These are phyloP conservation scores for Cheumatopsyche charites DNA, from an alignment of 1,140 invertebrate genomes.

Conservation along the genomic window DNA sequence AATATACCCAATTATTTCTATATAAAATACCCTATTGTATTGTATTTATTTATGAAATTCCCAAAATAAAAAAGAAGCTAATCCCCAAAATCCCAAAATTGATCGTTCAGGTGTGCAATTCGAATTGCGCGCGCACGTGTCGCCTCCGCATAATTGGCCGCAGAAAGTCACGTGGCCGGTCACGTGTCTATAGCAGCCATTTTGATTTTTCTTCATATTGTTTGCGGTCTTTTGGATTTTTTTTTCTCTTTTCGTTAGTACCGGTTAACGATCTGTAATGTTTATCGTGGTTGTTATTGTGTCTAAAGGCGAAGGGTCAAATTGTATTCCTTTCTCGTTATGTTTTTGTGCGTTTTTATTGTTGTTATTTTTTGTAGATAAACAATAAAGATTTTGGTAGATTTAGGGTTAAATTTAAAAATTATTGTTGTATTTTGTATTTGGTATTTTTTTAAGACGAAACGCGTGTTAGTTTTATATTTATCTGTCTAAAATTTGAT, in stretches of 20 bases:
- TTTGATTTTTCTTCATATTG: neutral
- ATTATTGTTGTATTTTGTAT: too few relatives aligned
- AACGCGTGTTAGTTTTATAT: too few relatives aligned
- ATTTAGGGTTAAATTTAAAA: constrained; percentile 18
- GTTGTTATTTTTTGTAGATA: neutral
- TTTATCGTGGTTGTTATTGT: constrained; percentile 19
- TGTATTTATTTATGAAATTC: too few relatives aligned
- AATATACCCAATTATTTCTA: too few relatives aligned
- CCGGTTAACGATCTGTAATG: constrained; percentile 19
- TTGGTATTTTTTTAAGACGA: too few relatives aligned
- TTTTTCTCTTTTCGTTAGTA: constrained; percentile 5
- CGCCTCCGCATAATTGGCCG: constrained; percentile 37
- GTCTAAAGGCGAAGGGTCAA: neutral
- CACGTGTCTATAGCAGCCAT: constrained; percentile 31
- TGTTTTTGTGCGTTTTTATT: neutral
- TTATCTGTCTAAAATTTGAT: too few relatives aligned
- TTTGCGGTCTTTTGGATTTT: neutral
- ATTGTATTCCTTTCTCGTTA: constrained; percentile 5
- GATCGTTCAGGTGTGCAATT: constrained; percentile 18
- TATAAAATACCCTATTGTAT: too few relatives aligned
- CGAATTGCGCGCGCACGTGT: constrained; percentile 34
- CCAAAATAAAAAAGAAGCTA: too few relatives aligned
- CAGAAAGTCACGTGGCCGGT: constrained; percentile 38
- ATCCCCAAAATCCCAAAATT: too few relatives aligned
- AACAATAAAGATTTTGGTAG: neutral